Evolutionary conservation across 2,113 vertebrate genomes (phyloP), one percentile per base, ranked within the genome.

Genomic region (Bos taurus): DNA sequence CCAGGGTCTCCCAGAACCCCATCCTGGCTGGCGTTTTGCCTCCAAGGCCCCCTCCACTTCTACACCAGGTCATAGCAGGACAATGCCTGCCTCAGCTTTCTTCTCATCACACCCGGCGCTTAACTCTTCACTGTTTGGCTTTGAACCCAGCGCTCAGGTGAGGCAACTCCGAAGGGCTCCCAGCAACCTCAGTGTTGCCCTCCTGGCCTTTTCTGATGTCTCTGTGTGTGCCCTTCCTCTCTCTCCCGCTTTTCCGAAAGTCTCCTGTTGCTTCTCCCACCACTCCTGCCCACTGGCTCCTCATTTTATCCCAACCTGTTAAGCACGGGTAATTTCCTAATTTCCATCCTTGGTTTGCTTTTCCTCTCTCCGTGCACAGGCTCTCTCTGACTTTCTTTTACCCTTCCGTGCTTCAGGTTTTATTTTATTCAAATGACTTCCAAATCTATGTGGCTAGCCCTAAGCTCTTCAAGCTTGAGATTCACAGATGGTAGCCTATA

Each of bases 401-500:
- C 59, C 28, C 36, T 60, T 21, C 26, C 36, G 9, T 28, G 71
- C 67, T 94, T 94, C 60, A 78, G 59, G 82, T 83, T 93, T 88
- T 84, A 71, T 71, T 87, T 93, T 97, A 84, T 88, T 96, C 86
- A 78, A 77, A 88, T 90, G 62, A 95, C 40, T 78, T 80, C 60
- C 81, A 86, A 57, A 92, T 87, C 81, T 87, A 78, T 23, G 7
- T 23, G 40, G 54, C 86, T 87, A 92, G 62, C 60, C 74, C 23
- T 78, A 93, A 88, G 3, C 78, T 78, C 81, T 95, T 89, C 33
- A 78, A 48, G 81, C 74, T 71, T 90, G 80, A 90, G 57, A 90
- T 19, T 67, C 56, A 95, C 81, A 91, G 95, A 80, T 84, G 92
- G 86, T 93, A 14, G 54, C 94, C 26, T 87, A 96, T 92, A 97